phyloP scores from a whole-genome alignment of 2,113 vertebrate species.

The Sinocyclocheilus anshuiensis region DNA sequence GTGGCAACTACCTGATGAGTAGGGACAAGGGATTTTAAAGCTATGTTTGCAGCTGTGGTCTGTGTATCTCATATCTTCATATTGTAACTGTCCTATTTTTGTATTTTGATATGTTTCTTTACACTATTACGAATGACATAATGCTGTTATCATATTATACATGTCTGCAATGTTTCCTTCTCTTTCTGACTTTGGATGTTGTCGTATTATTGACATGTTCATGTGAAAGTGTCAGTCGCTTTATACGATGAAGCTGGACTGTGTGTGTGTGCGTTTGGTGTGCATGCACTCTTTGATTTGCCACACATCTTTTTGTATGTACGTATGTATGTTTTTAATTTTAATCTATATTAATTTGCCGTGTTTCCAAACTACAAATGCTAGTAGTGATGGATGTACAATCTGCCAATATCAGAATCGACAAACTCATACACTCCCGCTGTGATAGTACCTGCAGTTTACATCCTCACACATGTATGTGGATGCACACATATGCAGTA shows the following conservation, averaged over 20 bases:
- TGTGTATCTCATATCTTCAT: slow-evolving; percentile 66
- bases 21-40: slow-evolving; percentile 63
- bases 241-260: slow-evolving; percentile 59
- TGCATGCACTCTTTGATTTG: slow-evolving; percentile 1
- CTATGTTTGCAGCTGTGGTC: slow-evolving; percentile 61
- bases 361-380: slow-evolving; percentile 24
- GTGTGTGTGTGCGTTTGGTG: slow-evolving; percentile 58
- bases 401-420: slow-evolving; percentile 45
- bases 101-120: slow-evolving; percentile 74
- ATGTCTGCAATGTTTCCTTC: slow-evolving; percentile 69
- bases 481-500: slow-evolving; percentile 22
- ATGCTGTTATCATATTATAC: slow-evolving; percentile 66
- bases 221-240: slow-evolving; percentile 37
- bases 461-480: slow-evolving; percentile 32
- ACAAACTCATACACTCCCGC: slow-evolving; percentile 61
- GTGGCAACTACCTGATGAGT: slow-evolving; percentile 61
- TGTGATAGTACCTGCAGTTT: slow-evolving; percentile 24
- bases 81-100: slow-evolving; percentile 74
- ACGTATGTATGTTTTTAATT: background rate
- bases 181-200: slow-evolving; percentile 58
- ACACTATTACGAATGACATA: slow-evolving; percentile 65
- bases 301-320: slow-evolving; percentile 23
- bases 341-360: slow-evolving; percentile 12
- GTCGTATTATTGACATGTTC: slow-evolving; percentile 60
- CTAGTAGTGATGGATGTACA: background rate